These are phyloP conservation scores for Andricus grossulariae DNA, from an alignment of 1,140 invertebrate genomes.

Conservation along the genomic window DNA sequence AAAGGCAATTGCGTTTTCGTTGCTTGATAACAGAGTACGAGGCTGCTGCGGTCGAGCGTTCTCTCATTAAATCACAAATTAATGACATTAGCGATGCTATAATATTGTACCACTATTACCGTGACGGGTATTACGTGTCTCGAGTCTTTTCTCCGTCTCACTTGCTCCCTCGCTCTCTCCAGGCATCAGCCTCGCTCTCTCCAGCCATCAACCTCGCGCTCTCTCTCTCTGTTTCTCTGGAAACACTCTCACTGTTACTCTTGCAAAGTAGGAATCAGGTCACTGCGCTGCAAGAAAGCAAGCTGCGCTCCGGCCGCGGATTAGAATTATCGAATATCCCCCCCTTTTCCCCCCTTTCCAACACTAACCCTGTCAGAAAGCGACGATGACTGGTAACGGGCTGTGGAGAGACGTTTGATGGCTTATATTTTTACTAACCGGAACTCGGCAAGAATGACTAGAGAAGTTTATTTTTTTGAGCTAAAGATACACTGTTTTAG, in stretches of 20 bases:
- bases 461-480: neutral
- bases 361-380: slow-evolving; percentile 10
- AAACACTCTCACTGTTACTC: slow-evolving; percentile 74
- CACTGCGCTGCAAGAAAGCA: slow-evolving; percentile 75
- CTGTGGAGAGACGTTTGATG: neutral
- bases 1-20: slow-evolving; percentile 51
- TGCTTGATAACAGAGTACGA: slow-evolving; percentile 38
- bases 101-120: slow-evolving; percentile 74
- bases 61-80: slow-evolving; percentile 73
- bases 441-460: neutral
- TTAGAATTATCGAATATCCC: slow-evolving; percentile 72
- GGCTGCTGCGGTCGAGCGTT: slow-evolving; percentile 57
- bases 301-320: slow-evolving; percentile 66
- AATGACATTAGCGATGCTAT: slow-evolving; percentile 75
- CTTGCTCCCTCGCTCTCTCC: slow-evolving; percentile 46
- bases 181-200: slow-evolving; percentile 45
- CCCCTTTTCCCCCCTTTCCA: neutral
- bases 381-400: slow-evolving; percentile 1
- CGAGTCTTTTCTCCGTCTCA: slow-evolving; percentile 53
- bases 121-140: slow-evolving; percentile 75
- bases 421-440: neutral
- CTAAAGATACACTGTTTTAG: too few relatives aligned
- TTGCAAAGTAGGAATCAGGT: slow-evolving; percentile 74
- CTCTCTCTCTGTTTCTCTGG: slow-evolving; percentile 59
- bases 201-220: slow-evolving; percentile 54